phyloP scores from a whole-genome alignment of 2,888 invertebrate genomes.

The Caenorhabditis sp. region DNA sequence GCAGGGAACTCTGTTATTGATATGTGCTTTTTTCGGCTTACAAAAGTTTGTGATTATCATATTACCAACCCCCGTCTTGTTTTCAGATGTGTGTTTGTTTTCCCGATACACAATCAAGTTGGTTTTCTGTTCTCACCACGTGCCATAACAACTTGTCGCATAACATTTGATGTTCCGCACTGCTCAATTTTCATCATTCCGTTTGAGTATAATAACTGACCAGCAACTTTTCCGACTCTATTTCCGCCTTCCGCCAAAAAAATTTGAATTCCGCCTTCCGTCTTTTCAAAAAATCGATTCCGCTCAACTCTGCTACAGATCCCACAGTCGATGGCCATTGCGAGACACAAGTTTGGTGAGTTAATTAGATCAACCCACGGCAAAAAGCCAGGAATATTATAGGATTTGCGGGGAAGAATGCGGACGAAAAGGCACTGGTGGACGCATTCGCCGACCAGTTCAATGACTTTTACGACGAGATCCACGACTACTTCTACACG shows the following conservation, averaged over 20 bases:
- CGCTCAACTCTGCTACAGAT: slow-evolving; percentile 54
- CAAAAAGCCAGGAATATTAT: slow-evolving; percentile 3
- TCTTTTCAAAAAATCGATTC: slow-evolving; percentile 56
- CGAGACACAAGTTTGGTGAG: slow-evolving; percentile 60
- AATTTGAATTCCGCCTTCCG: slow-evolving; percentile 54
- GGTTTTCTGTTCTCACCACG: too few species aligned
- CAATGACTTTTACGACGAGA: slow-evolving; percentile 61
- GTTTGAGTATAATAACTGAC: too few species aligned
- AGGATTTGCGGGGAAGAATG: slow-evolving; percentile 51
- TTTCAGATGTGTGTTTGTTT: too few species aligned
- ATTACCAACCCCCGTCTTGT: too few species aligned
- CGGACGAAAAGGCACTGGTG: slow-evolving; percentile 57
- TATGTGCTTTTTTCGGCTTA: neutral
- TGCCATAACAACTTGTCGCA: too few species aligned
- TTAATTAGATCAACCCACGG: neutral
- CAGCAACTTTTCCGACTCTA: too few species aligned
- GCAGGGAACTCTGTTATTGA: neutral
- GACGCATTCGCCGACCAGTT: slow-evolving; percentile 61
- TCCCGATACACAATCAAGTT: too few species aligned
- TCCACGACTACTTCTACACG: slow-evolving; percentile 55
- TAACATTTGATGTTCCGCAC: too few species aligned
- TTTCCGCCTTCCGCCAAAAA: too few species aligned
- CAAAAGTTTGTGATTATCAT: too few species aligned
- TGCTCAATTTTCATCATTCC: too few species aligned
- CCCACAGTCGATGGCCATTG: slow-evolving; percentile 61